phyloP scores from a whole-genome alignment of 2,113 vertebrate genomes.

The Gracilinanus agilis region DNA sequence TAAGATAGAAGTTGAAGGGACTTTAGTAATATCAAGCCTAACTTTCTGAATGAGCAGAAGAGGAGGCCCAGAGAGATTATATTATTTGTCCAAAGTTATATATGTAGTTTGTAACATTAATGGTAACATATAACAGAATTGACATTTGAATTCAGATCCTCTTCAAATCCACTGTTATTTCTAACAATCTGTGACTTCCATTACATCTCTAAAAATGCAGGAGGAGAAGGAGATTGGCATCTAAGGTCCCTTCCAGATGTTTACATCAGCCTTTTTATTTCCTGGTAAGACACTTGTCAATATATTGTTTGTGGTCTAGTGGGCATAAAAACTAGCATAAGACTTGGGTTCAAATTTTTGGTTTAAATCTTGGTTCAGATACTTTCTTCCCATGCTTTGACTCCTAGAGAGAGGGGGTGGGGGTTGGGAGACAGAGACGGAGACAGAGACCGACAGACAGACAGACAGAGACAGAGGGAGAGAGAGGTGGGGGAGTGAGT shows the following conservation, averaged over 20 bases:
- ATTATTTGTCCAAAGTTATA: neutral
- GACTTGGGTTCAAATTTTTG: neutral
- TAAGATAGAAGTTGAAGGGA: neutral
- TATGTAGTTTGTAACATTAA: neutral
- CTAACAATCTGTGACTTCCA: neutral
- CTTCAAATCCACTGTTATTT: neutral
- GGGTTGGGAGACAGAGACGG: neutral
- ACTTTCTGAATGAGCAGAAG: neutral
- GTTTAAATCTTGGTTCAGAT: neutral
- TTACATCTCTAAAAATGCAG: neutral
- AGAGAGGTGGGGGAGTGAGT: neutral
- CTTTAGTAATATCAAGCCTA: neutral
- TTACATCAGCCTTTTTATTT: neutral
- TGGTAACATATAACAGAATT: neutral
- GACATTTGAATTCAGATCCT: neutral
- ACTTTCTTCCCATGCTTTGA: neutral
- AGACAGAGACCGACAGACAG: rapidly evolving
- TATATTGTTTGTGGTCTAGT: neutral
- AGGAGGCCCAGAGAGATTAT: neutral
- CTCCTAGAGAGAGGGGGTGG: neutral
- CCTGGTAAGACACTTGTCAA: neutral
- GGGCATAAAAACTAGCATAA: neutral
- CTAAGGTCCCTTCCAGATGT: neutral
- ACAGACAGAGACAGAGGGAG: no score
- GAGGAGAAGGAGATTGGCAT: neutral